phyloP scores from a whole-genome alignment of 2,797 vertebrate genomes.

The Macropodus opercularis region DNA sequence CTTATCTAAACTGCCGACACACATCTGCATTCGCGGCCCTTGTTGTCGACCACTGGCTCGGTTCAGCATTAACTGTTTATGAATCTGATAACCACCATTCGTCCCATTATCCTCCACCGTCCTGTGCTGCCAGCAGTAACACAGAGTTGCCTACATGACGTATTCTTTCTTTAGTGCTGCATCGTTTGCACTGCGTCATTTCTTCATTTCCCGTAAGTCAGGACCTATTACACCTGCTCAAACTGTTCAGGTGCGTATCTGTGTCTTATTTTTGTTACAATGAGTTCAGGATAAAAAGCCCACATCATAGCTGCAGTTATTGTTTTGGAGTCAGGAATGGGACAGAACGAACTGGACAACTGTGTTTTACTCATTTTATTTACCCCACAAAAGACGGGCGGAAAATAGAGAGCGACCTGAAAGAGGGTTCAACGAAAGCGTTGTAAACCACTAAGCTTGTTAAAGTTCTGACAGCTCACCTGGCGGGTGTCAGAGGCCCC shows the following conservation, averaged over 20 bases:
- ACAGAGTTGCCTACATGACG: too few species aligned
- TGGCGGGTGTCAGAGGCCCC: slow-evolving; percentile 57
- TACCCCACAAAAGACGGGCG: slow-evolving; percentile 25
- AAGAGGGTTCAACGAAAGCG: slow-evolving; percentile 51
- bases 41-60: slow-evolving; percentile 16
- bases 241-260: too few species aligned
- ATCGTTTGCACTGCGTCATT: too few species aligned
- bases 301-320: background rate
- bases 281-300: background rate
- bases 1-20: background rate
- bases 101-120: too few species aligned
- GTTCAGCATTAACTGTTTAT: slow-evolving; percentile 12
- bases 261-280: too few species aligned
- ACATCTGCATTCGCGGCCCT: slow-evolving; percentile 6
- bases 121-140: too few species aligned
- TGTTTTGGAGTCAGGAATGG: slow-evolving; percentile 42
- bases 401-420: slow-evolving; percentile 52
- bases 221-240: too few species aligned
- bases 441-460: slow-evolving; percentile 75
- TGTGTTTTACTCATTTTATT: slow-evolving; percentile 67
- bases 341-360: slow-evolving; percentile 55
- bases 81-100: too few species aligned
- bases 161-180: too few species aligned
- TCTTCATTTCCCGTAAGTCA: too few species aligned
- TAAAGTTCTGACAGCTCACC: slow-evolving; percentile 76